Conservation (phyloP, 2,888 invertebrate genomes). For the Diaperis boleti region DNA sequence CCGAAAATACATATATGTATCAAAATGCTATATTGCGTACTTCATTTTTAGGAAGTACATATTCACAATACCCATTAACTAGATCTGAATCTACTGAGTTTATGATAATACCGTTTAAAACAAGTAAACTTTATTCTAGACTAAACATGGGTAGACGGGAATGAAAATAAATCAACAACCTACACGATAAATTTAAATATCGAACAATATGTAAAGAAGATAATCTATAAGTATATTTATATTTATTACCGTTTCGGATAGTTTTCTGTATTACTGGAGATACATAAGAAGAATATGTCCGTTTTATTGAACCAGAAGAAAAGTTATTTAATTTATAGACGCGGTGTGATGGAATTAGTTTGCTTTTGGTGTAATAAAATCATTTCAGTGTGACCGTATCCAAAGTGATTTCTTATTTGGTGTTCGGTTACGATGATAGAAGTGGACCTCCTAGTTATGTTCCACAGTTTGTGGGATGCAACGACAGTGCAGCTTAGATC, state of each 20-base stretch:
- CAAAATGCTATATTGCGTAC: too few relatives aligned
- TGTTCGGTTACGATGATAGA: constrained; percentile 17
- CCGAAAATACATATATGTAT: too few relatives aligned
- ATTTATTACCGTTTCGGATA: neutral
- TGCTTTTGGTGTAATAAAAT: neutral
- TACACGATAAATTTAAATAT: constrained; percentile 20
- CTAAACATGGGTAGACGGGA: too few relatives aligned
- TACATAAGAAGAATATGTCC: too few relatives aligned
- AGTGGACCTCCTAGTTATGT: constrained; percentile 34
- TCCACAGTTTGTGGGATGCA: constrained; percentile 32
- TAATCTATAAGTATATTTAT: neutral
- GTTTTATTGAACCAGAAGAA: too few relatives aligned
- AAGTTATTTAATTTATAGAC: too few relatives aligned
- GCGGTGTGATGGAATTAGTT: neutral
- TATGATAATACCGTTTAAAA: too few relatives aligned
- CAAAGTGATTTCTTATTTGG: constrained; percentile 15
- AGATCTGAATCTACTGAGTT: too few relatives aligned
- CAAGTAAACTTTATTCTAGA: neutral
- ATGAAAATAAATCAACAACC: too few relatives aligned
- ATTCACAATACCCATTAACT: too few relatives aligned
- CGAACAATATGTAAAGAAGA: neutral
- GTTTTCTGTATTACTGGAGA: too few relatives aligned
- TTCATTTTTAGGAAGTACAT: too few relatives aligned
- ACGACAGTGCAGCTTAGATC: constrained; percentile 21
- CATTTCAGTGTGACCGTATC: neutral